A percentile compares a stretch with the other conserved stretches of the same genome.
phyloP scores from a whole-genome alignment of 2,797 vertebrate genomes.

The Dendrocincla fuliginosa region DNA sequence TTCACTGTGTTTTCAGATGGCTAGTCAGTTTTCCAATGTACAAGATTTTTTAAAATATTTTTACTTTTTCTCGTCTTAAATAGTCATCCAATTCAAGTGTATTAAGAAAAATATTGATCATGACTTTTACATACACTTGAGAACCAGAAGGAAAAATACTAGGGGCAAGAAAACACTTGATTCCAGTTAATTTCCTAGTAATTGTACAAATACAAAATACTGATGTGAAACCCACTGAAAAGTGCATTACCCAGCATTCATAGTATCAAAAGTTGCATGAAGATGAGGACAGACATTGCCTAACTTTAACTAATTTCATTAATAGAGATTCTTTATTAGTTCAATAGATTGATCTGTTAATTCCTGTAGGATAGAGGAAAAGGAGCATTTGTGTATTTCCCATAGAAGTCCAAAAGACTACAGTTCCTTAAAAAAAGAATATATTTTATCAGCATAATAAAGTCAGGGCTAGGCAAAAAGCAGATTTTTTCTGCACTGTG shows the following conservation, averaged over 20 bases:
- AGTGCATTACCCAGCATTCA: background rate
- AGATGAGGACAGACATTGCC: background rate
- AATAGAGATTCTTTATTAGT: background rate
- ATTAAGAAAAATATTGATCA: background rate
- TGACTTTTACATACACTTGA: background rate
- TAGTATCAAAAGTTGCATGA: background rate
- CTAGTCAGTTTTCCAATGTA: background rate
- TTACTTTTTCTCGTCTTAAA: background rate
- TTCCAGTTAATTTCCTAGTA: background rate
- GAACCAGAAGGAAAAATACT: background rate
- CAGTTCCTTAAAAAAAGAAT: background rate
- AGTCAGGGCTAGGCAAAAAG: background rate
- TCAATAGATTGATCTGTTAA: background rate
- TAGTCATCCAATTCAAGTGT: background rate
- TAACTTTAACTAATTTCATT: background rate
- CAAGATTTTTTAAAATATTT: background rate
- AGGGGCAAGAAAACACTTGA: background rate
- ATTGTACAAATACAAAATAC: background rate
- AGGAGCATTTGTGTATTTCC: background rate
- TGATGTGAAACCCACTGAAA: background rate
- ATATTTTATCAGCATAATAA: background rate
- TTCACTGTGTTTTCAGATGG: background rate
- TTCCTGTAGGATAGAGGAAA: background rate
- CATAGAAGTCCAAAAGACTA: background rate
- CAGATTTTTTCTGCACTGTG: fast-evolving